Conservation (phyloP, 1,140 invertebrate genomes). For the Maniola jurtina region DNA sequence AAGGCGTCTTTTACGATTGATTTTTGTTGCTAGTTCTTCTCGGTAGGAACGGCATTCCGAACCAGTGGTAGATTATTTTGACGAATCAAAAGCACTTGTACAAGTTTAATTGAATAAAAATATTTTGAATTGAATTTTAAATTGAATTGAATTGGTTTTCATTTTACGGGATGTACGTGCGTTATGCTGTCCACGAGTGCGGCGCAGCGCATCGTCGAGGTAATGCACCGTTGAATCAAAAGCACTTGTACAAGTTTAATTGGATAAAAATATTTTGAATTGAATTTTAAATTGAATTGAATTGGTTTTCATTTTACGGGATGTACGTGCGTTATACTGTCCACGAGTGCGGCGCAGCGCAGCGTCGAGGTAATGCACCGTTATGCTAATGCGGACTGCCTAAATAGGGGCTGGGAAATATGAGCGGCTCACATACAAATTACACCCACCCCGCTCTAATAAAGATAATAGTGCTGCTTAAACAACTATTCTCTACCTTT, state of each 20-base stretch:
- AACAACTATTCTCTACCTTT: constrained; percentile 1
- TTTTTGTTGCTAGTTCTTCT: no score
- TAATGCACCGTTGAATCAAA: constrained; percentile 47
- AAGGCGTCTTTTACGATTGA: no score
- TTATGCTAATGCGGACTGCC: constrained; percentile 41
- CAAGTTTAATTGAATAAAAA: no score
- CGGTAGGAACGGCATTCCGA: no score
- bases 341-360: not conserved
- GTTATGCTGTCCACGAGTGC: not conserved
- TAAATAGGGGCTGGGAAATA: constrained; percentile 54
- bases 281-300: no score
- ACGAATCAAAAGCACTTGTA: no score
- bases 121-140: no score
- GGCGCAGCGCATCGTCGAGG: constrained; percentile 6
- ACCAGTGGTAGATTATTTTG: no score
- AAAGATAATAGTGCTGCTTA: constrained; percentile 8
- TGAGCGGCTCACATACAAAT: constrained; percentile 49
- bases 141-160: no score
- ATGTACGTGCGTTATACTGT: not conserved
- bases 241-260: no score
- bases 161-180: not conserved
- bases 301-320: no score
- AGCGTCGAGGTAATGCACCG: constrained; percentile 35
- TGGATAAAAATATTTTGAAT: no score
- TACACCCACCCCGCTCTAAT: constrained; percentile 36